Base-by-base conservation (phyloP, 2,888 invertebrate genomes). In the Agonopterix alstromeriana region DNA sequence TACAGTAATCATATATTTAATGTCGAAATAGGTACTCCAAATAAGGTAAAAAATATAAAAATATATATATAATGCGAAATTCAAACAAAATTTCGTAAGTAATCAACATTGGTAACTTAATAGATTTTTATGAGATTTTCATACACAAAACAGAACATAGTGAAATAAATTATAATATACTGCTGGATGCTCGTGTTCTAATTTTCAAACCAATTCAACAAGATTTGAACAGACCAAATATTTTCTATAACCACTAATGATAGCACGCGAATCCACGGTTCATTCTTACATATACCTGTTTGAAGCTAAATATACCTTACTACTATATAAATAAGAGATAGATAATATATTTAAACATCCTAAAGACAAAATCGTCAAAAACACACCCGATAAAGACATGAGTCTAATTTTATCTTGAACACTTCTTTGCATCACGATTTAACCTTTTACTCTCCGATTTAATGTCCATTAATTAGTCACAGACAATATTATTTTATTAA, bases 261-360 rank as follows among this genome's bases (percentile, higher is more conserved):
- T 70, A 77, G 74, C 78, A 74, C 75, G 61, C 58, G 60, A 67
- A 70, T 70, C 57, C 71, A 73, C 66, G 57, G 55, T 67, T 63
- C 54, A 58, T 58, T 55, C 55, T 67, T 61, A 67, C 55, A 48
- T 58, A 60, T 63, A 69, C 49, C 56, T 58, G 58, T 64, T 69
- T 61, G 65, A 75, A 79, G 74, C 72, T 73, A 71, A 64, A 70
- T 67, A 66, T 57, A 60, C 49, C 53, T 51, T 46, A 27, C 53
- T 62, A 64, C 43, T 61, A 65, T 12, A 11, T 60, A 70, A 71
- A 65, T 67, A 67, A 76, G 69, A 76, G 67, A 70, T 52, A 70
- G 42, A 41, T 12, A 43, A 8, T 35, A 36, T 35, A 46, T 41
- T 57, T 66, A 66, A 57, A 65, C 65, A 63, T 56, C 54, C 59